Evolutionary conservation across 2,113 vertebrate genomes (phyloP).

Genomic region (Setophaga kirtlandii): DNA sequence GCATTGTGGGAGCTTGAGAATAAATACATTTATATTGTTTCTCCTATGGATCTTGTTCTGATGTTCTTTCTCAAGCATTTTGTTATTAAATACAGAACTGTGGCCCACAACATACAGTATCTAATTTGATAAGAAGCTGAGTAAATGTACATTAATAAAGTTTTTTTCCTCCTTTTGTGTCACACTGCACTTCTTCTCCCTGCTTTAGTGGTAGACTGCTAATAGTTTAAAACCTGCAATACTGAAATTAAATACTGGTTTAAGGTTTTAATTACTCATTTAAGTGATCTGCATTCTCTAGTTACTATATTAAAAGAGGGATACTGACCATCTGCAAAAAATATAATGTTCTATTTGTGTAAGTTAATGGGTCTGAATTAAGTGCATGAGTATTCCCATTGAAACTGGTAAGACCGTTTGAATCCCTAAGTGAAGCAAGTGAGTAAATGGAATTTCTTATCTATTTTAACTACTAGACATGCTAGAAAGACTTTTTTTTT

Average conservation of each 20-base stretch:
- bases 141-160: background rate
- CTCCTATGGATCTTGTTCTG: slow-evolving; percentile 23
- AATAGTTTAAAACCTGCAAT: background rate
- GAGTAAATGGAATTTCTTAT: background rate
- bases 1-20: slow-evolving; percentile 21
- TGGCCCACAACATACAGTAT: background rate
- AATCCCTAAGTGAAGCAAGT: background rate
- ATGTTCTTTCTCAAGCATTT: slow-evolving; percentile 48
- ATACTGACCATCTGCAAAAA: background rate
- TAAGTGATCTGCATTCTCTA: background rate
- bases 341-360: background rate
- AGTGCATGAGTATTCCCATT: background rate
- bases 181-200: background rate
- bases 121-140: background rate
- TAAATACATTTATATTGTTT: slow-evolving; percentile 57
- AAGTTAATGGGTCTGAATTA: background rate
- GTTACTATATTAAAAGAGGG: background rate
- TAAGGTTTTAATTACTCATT: background rate
- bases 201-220: background rate
- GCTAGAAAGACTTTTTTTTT: background rate
- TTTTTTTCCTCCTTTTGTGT: background rate
- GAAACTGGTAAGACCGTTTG: background rate
- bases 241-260: background rate
- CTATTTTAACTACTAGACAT: background rate
- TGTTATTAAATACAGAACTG: background rate